Base-by-base conservation (phyloP, 2,113 vertebrate genomes). In the Lophura nycthemera region DNA sequence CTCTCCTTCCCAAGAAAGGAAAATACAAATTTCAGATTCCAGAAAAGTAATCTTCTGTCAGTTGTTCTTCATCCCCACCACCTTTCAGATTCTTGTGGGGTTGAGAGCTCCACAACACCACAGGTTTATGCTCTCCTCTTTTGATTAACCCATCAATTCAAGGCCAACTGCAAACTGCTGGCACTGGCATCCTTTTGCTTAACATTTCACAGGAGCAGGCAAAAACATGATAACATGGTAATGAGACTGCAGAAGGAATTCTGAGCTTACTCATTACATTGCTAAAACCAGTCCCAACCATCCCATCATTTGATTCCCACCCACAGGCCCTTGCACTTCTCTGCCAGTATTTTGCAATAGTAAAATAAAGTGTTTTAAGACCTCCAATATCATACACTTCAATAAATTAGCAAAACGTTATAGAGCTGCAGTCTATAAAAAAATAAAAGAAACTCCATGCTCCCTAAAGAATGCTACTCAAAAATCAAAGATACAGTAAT, bases 51-150 rank as follows among this genome's bases (percentile, higher is more conserved):
- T 42, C 54, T 81, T 42, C 54, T 81, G 8, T 22, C 65, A 36
- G 3, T 20, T 78, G 10, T 4, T 79, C 38, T 76, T 89, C 50
- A 86, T 20, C 21, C 7, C 10, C 66, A 21, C 8, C 43, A 48
- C 64, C 40, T 30, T 10, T 21, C 6, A 78, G 66, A 57, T 24
- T 16, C 25, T 32, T 50, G 32, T 0, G 0, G 6, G 5, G 6
- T 12, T 77, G 21, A 90, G 4, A 64, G 29, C 56, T 36, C 48
- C 38, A 47, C 29, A 89, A 57, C 76, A 9, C 10, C 40, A 13
- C 5, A 25, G 2, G 3, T 40, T 65, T 66, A 48, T 48, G 15
- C 4, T 3, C 36, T 77, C 13, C 5, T 43, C 7, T 63, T 84
- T 47, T 47, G 29, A 72, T 5, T 43, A 60, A 2, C 4, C 52